A percentile compares a stretch with the other conserved stretches of the same genome.
These are phyloP conservation scores for Camelus dromedarius DNA, from an alignment of 2,113 vertebrate genomes.

Conservation along the genomic window DNA sequence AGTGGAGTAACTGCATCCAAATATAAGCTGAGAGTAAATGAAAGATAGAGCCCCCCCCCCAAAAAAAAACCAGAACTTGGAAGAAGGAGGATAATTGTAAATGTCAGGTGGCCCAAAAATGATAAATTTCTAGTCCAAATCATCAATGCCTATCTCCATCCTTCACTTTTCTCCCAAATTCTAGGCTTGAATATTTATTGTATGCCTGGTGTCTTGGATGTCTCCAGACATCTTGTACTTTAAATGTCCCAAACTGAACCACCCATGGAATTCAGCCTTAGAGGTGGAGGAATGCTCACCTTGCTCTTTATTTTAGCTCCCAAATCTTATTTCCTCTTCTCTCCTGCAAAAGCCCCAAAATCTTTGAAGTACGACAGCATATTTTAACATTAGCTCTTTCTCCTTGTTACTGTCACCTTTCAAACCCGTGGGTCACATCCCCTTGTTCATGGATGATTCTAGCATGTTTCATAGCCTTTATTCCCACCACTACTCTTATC, in stretches of 20 bases:
- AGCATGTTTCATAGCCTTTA: not conserved
- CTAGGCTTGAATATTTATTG: not conserved
- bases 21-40: not conserved
- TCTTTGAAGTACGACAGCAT: not conserved
- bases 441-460: not conserved
- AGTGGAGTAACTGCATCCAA: not conserved
- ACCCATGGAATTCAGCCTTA: not conserved
- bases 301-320: not conserved
- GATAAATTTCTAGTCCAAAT: not conserved
- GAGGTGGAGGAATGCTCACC: not conserved
- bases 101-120: not conserved
- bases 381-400: not conserved
- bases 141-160: not conserved
- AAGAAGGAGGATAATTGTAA: not conserved
- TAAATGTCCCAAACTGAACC: not conserved
- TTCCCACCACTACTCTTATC: not conserved
- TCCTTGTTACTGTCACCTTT: not conserved
- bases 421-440: not conserved
- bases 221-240: constrained; percentile 8
- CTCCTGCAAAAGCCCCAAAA: not conserved
- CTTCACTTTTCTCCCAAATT: constrained; percentile 4
- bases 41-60: not conserved
- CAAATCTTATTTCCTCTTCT: not conserved
- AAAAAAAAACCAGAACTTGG: not conserved
- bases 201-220: not conserved